Conservation (phyloP, 1,140 invertebrate genomes). For the Camponotus pennsylvanicus region DNA sequence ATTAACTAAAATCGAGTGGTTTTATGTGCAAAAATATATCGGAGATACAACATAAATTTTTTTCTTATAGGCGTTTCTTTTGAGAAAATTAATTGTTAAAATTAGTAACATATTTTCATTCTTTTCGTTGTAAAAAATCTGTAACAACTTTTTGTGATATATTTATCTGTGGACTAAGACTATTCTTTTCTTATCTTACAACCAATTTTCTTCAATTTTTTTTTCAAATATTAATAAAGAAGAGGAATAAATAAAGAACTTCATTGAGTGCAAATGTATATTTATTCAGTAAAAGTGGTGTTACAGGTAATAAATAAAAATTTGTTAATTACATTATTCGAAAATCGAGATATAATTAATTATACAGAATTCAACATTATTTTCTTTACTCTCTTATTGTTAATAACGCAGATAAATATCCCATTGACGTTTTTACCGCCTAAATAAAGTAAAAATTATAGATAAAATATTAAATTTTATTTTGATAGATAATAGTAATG, state of each 20-base stretch:
- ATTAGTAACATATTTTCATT: too few relatives aligned
- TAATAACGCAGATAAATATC: slow-evolving; percentile 31
- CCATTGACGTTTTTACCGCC: slow-evolving; percentile 8
- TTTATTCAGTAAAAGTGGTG: not conserved
- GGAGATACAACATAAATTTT: too few relatives aligned
- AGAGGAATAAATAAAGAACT: not conserved
- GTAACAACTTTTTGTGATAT: too few relatives aligned
- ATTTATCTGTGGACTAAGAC: too few relatives aligned
- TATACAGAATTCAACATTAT: not conserved
- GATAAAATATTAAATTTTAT: not conserved
- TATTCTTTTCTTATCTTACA: too few relatives aligned
- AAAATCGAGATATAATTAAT: not conserved
- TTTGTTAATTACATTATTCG: not conserved
- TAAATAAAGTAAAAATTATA: not conserved
- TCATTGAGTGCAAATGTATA: not conserved
- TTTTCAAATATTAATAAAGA: not conserved
- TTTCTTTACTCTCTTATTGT: slow-evolving; percentile 10
- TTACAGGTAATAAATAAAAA: slow-evolving; percentile 8
- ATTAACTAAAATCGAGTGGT: too few relatives aligned
- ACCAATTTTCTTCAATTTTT: too few relatives aligned
- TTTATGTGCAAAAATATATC: too few relatives aligned
- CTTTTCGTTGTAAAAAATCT: too few relatives aligned
- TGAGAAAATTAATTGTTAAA: too few relatives aligned
- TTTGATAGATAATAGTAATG: not conserved
- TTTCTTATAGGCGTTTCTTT: too few relatives aligned